Evolutionary conservation across 1,140 invertebrate genomes (phyloP).

Genomic region (Drosophila pseudoananassae): DNA sequence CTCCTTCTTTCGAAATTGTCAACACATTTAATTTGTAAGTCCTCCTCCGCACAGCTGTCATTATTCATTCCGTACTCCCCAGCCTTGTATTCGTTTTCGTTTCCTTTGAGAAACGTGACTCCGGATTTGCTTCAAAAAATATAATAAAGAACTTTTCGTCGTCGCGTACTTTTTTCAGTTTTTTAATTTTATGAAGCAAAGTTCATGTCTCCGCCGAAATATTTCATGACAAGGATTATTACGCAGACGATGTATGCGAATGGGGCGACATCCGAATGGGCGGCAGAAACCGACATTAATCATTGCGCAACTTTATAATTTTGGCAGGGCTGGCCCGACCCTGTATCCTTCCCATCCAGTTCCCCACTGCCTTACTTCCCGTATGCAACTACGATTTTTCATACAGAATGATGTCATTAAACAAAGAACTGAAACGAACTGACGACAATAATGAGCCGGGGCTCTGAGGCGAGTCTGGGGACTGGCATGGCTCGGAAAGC

Average conservation of each 20-base stretch:
- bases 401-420: slow-evolving; percentile 80
- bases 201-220: slow-evolving; percentile 48
- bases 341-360: slow-evolving; percentile 1
- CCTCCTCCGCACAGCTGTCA: slow-evolving; percentile 3
- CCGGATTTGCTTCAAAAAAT: slow-evolving; percentile 5
- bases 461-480: slow-evolving; percentile 38
- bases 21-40: slow-evolving; percentile 37
- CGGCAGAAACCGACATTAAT: slow-evolving; percentile 55
- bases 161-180: neutral
- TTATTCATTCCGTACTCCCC: neutral
- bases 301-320: slow-evolving; percentile 78
- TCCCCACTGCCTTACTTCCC: neutral
- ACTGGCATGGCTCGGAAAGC: slow-evolving; percentile 44
- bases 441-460: slow-evolving; percentile 73
- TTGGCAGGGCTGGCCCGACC: slow-evolving; percentile 58
- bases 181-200: slow-evolving; percentile 31
- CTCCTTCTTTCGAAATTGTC: slow-evolving; percentile 3
- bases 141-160: slow-evolving; percentile 23
- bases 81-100: slow-evolving; percentile 5
- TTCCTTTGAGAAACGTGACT: slow-evolving; percentile 43
- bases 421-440: slow-evolving; percentile 72
- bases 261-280: neutral
- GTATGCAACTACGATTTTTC: slow-evolving; percentile 75
- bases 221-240: slow-evolving; percentile 74
- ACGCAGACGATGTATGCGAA: slow-evolving; percentile 54